Evolutionary conservation across 2,888 invertebrate genomes (phyloP).

Genomic region (Elgonia sp.): DNA sequence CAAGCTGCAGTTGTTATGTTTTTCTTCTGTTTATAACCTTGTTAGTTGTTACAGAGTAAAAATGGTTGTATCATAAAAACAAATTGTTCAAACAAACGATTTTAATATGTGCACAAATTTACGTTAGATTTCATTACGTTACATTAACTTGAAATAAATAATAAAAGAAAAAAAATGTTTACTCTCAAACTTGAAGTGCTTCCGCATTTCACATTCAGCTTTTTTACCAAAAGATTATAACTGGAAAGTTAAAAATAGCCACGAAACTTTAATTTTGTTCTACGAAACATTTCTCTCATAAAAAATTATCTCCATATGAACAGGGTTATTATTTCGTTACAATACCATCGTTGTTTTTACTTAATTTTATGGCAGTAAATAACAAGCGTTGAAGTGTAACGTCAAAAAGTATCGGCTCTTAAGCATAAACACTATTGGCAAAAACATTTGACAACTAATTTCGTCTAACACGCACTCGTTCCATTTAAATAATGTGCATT

Average conservation of each 20-base stretch:
- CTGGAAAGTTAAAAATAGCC: background rate
- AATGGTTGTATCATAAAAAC: background rate
- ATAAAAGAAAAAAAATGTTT: background rate
- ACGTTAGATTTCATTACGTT: background rate
- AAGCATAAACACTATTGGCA: background rate
- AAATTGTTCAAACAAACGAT: background rate
- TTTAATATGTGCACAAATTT: no score
- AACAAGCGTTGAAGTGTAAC: background rate
- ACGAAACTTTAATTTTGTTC: constrained; percentile 7
- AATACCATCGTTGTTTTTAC: constrained; percentile 6
- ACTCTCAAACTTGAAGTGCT: background rate
- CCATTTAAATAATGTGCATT: background rate
- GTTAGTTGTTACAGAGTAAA: no score
- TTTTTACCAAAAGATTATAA: background rate
- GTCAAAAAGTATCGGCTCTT: background rate
- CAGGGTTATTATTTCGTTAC: background rate
- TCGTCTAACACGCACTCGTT: background rate
- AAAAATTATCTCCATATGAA: background rate
- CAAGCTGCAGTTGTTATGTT: no score
- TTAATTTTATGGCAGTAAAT: background rate
- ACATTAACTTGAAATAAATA: constrained; percentile 3
- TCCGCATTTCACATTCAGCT: background rate
- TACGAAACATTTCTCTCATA: background rate
- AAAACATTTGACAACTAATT: background rate
- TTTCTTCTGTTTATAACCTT: no score